Base-by-base conservation (phyloP, 2,113 vertebrate species). In the Lota lota region DNA sequence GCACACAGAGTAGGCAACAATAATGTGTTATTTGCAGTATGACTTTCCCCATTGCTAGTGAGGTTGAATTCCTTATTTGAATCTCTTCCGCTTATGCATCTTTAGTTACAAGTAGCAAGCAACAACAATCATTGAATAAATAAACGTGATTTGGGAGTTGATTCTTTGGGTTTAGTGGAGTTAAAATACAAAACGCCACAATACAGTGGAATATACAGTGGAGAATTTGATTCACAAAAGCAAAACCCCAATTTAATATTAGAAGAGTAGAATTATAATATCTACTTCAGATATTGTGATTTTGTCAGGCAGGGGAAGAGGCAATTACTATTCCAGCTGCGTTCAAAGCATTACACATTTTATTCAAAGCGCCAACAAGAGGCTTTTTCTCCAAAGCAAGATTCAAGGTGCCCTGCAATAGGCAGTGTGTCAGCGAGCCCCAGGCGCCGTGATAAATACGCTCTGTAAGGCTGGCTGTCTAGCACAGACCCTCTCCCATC, bases 381-480 rank as follows among this genome's bases (percentile, higher is more conserved):
- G 66, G 68, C 70, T 61, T 70, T 81, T 79, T 75, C 72, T 72
- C 78, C 73, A 64, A 64, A 68, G 76, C 77, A 50, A 73, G 22
- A 79, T 75, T 82, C 77, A 84, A 85, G 85, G 82, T 87, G 84
- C 83, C 79, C 80, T 74, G 78, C 85, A 82, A 83, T 78, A 61
- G 77, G 53, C 66, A 64, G 66, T 72, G 74, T 69, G 79, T 75
- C 81, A 80, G 67, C 77, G 78, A 11, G 72, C 82, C 74, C 62
- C 63, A 64, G 77, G 79, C 74, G 2, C 61, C 50, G 68, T 63
- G 67, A 14, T 76, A 79, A 61, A 81, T 63, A 69, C 73, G 76
- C 79, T 70, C 65, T 69, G 72, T 76, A 72, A 72, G 64, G 36
- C 77, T 82, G 69, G 76, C 68, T 68, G 66, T 75, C 75, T 75